Evolutionary conservation across 2,113 vertebrate genomes (phyloP), one percentile per base, ranked within the genome.

Genomic region (Pyxicephalus adspersus): DNA sequence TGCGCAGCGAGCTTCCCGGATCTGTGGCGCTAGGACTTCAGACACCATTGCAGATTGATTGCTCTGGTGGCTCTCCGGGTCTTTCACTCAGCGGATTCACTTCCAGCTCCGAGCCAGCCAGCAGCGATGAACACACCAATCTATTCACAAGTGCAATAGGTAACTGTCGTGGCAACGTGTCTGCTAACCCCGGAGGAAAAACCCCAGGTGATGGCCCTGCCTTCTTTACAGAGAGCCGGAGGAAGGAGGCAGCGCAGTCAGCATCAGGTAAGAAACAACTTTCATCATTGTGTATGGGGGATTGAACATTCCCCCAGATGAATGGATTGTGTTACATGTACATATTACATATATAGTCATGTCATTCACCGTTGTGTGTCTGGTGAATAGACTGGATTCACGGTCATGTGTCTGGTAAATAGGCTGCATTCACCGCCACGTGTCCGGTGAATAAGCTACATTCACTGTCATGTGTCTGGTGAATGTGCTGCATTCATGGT

Each of bases 101-200:
- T 50, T 91, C 92, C 1, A 87, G 77, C 84, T 91, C 93, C 0
- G 94, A 94, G 84, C 84, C 87, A 0, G 84, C 86, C 80, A 85
- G 87, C 88, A 88, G 52, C 1, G 92, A 94, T 0, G 91, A 95
- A 50, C 95, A 98, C 86, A 95, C 95, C n/a, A 98, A 96, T 84
- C 93, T 98, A 84, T 96, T 97, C 88, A 95, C 95, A 83, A 95
- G 94, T 85, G 94, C 95, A 89, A 94, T 93, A 88, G 94, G 94
- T 84, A 94, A 87, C 90, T 93, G 92, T 91, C 90, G 92, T 79
- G 90, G 82, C 71, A 8, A 87, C 38, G 85, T 74, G 83, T 86
- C 90, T 20, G 57, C 72, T 45, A 80, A 84, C 83, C 70, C 83
- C 64, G 88, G 90, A 73, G 89, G 92, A 3, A 94, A 91, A 86